Evolutionary conservation across 1,140 invertebrate species (phyloP).

Genomic region (Papilio glaucus): DNA sequence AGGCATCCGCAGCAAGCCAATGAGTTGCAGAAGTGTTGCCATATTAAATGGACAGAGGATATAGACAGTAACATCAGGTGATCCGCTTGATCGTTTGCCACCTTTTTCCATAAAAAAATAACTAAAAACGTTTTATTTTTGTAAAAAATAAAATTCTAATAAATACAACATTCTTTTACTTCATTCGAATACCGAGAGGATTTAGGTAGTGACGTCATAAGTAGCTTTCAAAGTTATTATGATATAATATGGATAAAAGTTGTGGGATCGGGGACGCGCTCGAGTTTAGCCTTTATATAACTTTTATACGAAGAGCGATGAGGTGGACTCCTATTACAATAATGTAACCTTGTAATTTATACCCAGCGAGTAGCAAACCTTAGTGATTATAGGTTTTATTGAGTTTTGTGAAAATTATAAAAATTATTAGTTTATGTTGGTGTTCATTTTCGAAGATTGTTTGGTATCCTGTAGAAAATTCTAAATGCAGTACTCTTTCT

Average conservation of each 20-base stretch:
- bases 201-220: not conserved
- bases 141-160: not conserved
- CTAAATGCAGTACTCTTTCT: too few species aligned
- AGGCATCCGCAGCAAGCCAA: too few species aligned
- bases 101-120: too few species aligned
- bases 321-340: not conserved
- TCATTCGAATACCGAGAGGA: not conserved
- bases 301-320: slow-evolving; percentile 11
- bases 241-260: slow-evolving; percentile 17
- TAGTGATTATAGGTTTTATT: not conserved
- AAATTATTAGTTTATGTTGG: too few species aligned
- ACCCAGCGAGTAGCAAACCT: not conserved
- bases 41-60: too few species aligned
- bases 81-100: too few species aligned
- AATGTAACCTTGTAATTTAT: not conserved
- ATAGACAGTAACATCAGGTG: too few species aligned
- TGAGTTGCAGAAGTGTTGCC: too few species aligned
- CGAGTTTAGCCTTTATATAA: not conserved
- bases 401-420: too few species aligned
- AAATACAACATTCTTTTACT: not conserved
- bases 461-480: too few species aligned
- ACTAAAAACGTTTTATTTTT: too few species aligned
- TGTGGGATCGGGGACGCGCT: slow-evolving; percentile 2
- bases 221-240: slow-evolving; percentile 19
- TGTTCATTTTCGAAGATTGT: too few species aligned